A percentile compares a stretch with the other conserved stretches of the same genome.
phyloP scores from a whole-genome alignment of 2,888 invertebrate genomes.

The Mylabris sibirica region DNA sequence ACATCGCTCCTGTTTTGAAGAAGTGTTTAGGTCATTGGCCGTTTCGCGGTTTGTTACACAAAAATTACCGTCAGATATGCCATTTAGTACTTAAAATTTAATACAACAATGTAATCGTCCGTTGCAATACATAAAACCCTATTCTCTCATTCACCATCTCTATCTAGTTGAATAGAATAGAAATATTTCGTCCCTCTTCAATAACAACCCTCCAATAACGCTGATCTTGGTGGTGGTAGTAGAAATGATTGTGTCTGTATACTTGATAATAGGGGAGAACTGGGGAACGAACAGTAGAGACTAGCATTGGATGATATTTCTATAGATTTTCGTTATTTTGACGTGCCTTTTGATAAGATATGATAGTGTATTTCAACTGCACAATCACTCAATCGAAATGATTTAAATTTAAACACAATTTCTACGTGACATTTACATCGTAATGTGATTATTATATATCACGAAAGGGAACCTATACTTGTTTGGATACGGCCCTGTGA shows the following conservation, averaged over 20 bases:
- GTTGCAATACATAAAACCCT: neutral
- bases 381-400: no score
- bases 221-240: neutral
- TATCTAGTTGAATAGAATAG: neutral
- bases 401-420: no score
- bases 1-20: constrained; percentile 34
- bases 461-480: neutral
- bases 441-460: neutral
- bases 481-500: neutral
- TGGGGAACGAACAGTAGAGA: no score
- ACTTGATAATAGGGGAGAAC: neutral
- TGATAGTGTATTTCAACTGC: no score
- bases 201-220: neutral
- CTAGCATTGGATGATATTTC: no score
- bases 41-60: constrained; percentile 27
- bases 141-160: neutral
- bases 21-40: constrained; percentile 31
- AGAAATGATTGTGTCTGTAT: neutral
- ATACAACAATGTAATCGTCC: constrained; percentile 7
- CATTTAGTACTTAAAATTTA: neutral
- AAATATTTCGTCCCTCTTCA: neutral
- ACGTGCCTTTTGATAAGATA: neutral
- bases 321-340: neutral
- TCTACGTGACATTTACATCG: neutral
- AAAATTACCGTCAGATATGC: constrained; percentile 1